phyloP scores from a whole-genome alignment of 2,888 invertebrate genomes.

The Amphipoea oculea region DNA sequence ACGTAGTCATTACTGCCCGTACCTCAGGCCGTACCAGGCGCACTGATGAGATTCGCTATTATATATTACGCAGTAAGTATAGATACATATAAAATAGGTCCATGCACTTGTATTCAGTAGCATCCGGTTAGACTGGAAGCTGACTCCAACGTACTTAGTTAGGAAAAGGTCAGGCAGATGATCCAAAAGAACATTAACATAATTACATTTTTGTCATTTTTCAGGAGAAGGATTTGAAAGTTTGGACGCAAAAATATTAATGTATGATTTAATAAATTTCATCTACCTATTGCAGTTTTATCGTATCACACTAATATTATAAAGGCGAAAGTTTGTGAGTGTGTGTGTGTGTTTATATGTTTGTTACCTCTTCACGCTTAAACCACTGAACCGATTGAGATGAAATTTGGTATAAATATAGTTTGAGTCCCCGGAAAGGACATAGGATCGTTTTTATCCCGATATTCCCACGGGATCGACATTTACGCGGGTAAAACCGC shows the following conservation, averaged over 20 bases:
- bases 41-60: conserved; percentile 30
- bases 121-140: neutral
- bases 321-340: too few relatives aligned
- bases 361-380: too few relatives aligned
- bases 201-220: neutral
- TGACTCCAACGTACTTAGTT: too few relatives aligned
- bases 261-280: neutral
- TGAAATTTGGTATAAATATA: too few relatives aligned
- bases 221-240: neutral
- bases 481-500: too few relatives aligned
- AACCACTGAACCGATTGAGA: too few relatives aligned
- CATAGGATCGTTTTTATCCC: too few relatives aligned
- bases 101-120: neutral
- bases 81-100: neutral
- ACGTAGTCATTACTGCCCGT: conserved; percentile 49
- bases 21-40: conserved; percentile 30
- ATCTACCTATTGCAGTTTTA: neutral
- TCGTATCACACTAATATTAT: too few relatives aligned
- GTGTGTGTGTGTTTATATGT: too few relatives aligned
- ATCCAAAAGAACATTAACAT: neutral
- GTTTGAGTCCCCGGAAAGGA: too few relatives aligned
- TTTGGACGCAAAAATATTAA: neutral
- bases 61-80: conserved; percentile 6
- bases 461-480: too few relatives aligned
- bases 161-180: too few relatives aligned